Conservation (phyloP, 2,113 vertebrate genomes). For the Zootoca vivipara region DNA sequence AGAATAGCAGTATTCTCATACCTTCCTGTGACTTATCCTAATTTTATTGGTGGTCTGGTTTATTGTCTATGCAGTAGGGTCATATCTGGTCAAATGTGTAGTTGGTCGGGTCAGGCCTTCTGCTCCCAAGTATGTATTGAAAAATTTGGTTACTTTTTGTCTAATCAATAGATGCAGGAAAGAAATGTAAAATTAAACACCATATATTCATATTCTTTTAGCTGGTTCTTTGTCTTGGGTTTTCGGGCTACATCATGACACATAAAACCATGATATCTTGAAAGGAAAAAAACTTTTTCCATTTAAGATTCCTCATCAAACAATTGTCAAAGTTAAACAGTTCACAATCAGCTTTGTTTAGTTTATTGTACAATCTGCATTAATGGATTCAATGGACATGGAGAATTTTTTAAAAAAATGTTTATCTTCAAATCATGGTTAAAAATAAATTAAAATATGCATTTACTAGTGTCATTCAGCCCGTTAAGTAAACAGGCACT, state of each 20-base stretch:
- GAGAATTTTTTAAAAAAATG: not conserved
- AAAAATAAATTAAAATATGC: not conserved
- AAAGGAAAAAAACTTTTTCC: slow-evolving; percentile 58
- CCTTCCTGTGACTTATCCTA: slow-evolving; percentile 50
- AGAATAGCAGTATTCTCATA: slow-evolving; percentile 52
- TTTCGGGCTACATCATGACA: slow-evolving; percentile 66
- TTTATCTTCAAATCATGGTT: not conserved
- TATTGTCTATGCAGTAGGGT: slow-evolving; percentile 56
- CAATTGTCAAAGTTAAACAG: slow-evolving; percentile 30
- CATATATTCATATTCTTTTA: slow-evolving; percentile 63
- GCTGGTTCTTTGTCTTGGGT: slow-evolving; percentile 51
- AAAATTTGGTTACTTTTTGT: slow-evolving; percentile 55
- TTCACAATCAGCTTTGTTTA: slow-evolving; percentile 42
- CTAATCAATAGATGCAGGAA: slow-evolving; percentile 59
- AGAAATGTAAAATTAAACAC: slow-evolving; percentile 46
- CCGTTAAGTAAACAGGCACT: too few species aligned
- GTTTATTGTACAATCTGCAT: not conserved
- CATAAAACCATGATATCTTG: slow-evolving; percentile 67
- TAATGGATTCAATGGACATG: not conserved
- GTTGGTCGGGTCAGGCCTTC: slow-evolving; percentile 43
- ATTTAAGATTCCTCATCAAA: slow-evolving; percentile 53
- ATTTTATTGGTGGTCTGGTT: slow-evolving; percentile 64
- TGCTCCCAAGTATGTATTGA: slow-evolving; percentile 37
- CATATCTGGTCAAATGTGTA: slow-evolving; percentile 63
- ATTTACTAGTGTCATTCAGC: too few species aligned